Percentiles rank a stretch among this genome's conserved stretches.
Evolutionary conservation across 2,113 vertebrate species (phyloP).

Genomic region (Pelobates fuscus): DNA sequence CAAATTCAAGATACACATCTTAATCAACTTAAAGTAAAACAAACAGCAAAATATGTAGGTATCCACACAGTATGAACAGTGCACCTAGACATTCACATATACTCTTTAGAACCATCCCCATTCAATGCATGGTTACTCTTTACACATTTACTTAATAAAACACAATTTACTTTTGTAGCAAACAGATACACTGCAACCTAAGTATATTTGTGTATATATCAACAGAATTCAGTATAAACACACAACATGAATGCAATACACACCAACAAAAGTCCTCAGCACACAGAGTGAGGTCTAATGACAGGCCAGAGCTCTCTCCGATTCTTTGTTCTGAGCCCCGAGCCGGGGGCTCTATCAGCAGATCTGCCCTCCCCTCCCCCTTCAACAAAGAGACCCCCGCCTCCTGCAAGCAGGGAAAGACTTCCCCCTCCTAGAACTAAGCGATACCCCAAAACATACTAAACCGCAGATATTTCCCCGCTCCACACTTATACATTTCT

Average conservation of each 20-base stretch:
- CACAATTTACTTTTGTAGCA: not conserved
- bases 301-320: constrained; percentile 14
- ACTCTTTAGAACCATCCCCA: too few species aligned
- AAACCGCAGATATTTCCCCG: too few species aligned
- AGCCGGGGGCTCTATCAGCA: constrained; percentile 54
- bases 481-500: too few species aligned
- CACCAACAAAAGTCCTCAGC: not conserved
- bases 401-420: constrained; percentile 13
- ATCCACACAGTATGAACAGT: not conserved
- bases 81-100: too few species aligned
- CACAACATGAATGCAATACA: constrained; percentile 12
- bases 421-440: not conserved
- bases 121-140: too few species aligned
- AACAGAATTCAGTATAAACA: constrained; percentile 11
- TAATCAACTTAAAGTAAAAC: not conserved
- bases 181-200: not conserved
- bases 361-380: constrained; percentile 39
- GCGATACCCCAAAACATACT: not conserved
- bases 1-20: too few species aligned
- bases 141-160: constrained; percentile 5
- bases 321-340: constrained; percentile 50
- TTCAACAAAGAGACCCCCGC: constrained; percentile 19
- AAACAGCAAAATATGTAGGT: not conserved
- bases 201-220: not conserved
- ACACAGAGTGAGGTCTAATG: constrained; percentile 29